phyloP scores from a whole-genome alignment of 2,888 invertebrate species.

The Pollenia labialis region DNA sequence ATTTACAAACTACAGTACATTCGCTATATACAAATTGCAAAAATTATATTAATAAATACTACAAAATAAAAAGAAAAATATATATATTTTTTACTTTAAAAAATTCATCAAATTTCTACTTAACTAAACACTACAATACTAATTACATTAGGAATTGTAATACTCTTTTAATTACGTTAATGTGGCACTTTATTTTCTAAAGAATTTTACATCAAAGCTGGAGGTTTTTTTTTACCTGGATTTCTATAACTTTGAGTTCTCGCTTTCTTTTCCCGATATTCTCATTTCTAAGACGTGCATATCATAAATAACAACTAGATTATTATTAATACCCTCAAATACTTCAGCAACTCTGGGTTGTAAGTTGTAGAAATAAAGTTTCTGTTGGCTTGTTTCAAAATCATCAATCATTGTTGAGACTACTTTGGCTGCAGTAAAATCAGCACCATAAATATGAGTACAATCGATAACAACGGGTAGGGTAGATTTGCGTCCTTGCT shows the following conservation, averaged over 20 bases:
- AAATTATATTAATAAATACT: constrained; percentile 4
- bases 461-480: constrained; percentile 94
- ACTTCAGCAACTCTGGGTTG: constrained; percentile 92
- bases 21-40: constrained; percentile 13
- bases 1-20: constrained; percentile 20
- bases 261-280: constrained; percentile 82
- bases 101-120: background rate
- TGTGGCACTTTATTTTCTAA: constrained; percentile 20
- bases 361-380: constrained; percentile 91
- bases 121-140: constrained; percentile 16
- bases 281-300: constrained; percentile 89
- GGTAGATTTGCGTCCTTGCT: constrained; percentile 89
- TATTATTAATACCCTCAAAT: constrained; percentile 91
- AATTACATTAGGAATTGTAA: constrained; percentile 37
- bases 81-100: background rate
- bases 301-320: constrained; percentile 90
- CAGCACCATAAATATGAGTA: constrained; percentile 94
- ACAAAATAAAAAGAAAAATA: constrained; percentile 8
- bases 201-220: constrained; percentile 8
- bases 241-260: constrained; percentile 66
- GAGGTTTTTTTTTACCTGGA: constrained; percentile 25
- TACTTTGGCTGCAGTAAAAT: constrained; percentile 93
- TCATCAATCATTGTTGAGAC: constrained; percentile 90
- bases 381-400: constrained; percentile 90
- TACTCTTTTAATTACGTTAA: background rate